Evolutionary conservation across 2,113 vertebrate species (phyloP), one percentile per base, ranked within the genome.

Genomic region (Anarrhichthys ocellatus): DNA sequence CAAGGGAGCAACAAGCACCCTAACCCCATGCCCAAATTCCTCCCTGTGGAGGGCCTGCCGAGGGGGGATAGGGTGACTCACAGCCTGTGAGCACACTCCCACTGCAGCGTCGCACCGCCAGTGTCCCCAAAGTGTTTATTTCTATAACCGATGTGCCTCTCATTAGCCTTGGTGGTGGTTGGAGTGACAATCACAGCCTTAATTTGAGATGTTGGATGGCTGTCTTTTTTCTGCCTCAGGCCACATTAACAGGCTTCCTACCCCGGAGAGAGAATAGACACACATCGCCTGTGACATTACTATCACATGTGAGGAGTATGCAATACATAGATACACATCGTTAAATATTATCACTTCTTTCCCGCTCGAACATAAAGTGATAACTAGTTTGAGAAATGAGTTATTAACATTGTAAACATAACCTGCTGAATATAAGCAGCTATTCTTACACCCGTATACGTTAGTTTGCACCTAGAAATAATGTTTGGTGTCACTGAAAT

Each of bases 161-260:
- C 90, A 90, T 94, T 91, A 92, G 92, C 81, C 76, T 82, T 79
- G 81, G 73, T 82, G 86, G 83, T 63, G 91, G 89, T 88, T 79
- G 61, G 86, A 91, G 91, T 90, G 89, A 94, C 92, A 91, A 94
- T 93, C 87, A 88, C 91, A 91, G 90, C 88, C 78, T 91, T 89
- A 87, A 93, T 93, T 93, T 94, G 80, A 92, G 84, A 94, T 86
- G 87, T 85, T 88, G 73, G 83, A 89, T 90, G 80, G 85, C 63
- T 76, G 80, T 87, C 80, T 92, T 89, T 89, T 50, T 92, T 89
- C 79, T 81, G 76, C 87, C 76, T 76, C 71, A 48, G 58, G 88
- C 89, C 88, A 91, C 91, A 93, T 91, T 91, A 91, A 69, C 86
- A 92, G 77, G 66, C 88, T 91, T 91, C 88, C 83, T 90, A 91